Evolutionary conservation across 2,113 vertebrate species (phyloP).

Genomic region (Nematolebias whitei): DNA sequence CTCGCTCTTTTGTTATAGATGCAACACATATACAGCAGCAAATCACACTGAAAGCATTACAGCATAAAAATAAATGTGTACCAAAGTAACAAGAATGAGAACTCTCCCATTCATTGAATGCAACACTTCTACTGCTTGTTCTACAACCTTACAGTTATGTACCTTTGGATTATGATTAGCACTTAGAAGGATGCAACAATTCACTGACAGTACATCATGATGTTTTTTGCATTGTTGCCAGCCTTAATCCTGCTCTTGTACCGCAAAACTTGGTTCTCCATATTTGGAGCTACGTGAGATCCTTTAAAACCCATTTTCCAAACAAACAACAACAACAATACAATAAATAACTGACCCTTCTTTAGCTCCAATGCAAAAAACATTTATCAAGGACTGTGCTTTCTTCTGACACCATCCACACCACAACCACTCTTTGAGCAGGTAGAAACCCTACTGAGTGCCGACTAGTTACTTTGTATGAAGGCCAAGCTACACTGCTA

Average conservation of each 20-base stretch:
- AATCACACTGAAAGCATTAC: neutral
- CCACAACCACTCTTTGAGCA: conserved; percentile 6
- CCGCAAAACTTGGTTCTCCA: too few species aligned
- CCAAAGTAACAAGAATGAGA: conserved; percentile 1
- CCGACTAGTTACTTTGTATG: too few species aligned
- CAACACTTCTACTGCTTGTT: neutral
- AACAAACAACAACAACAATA: too few species aligned
- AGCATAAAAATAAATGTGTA: conserved; percentile 5
- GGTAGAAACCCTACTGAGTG: conserved; percentile 6
- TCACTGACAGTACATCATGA: neutral
- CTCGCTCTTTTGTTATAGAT: conserved; percentile 7
- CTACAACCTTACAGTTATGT: conserved; percentile 2
- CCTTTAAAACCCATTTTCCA: neutral
- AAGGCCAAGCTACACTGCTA: too few species aligned
- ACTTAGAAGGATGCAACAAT: conserved; percentile 11
- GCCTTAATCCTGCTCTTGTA: neutral
- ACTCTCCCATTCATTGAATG: neutral
- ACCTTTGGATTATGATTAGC: conserved; percentile 15
- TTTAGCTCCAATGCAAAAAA: neutral
- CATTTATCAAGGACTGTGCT: neutral
- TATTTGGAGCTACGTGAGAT: too few species aligned
- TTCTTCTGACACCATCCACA: too few species aligned
- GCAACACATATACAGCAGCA: conserved; percentile 1
- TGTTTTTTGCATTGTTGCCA: neutral
- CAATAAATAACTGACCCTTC: too few species aligned